Conservation (phyloP, 2,113 vertebrate species). For the Myanophis thanlyinensis region DNA sequence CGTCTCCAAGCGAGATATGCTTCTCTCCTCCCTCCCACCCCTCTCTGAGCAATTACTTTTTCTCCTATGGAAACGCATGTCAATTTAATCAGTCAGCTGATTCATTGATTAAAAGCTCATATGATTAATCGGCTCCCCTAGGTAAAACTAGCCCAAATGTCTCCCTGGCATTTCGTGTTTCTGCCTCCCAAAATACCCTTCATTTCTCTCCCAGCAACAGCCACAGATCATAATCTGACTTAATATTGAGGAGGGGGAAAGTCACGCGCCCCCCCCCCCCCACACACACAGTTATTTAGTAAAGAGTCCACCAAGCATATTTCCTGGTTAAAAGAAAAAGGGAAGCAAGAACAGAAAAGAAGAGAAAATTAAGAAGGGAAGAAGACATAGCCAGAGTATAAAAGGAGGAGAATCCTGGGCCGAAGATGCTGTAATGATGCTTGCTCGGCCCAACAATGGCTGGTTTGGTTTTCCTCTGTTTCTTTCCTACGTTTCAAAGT, state of each 20-base stretch:
- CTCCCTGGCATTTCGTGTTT: not conserved
- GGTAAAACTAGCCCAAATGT: not conserved
- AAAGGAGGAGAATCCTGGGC: not conserved
- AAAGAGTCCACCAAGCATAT: not conserved
- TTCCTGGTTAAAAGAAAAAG: not conserved
- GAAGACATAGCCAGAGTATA: not conserved
- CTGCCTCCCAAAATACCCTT: not conserved
- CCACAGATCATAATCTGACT: constrained; percentile 54
- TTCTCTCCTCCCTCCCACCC: not conserved
- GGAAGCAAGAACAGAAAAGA: not conserved
- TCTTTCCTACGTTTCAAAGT: constrained; percentile 65
- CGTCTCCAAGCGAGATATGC: not conserved
- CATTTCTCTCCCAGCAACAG: not conserved
- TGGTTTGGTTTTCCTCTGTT: not conserved
- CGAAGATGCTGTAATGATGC: not conserved
- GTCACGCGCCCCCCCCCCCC: not conserved
- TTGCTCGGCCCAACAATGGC: not conserved
- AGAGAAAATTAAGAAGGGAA: not conserved
- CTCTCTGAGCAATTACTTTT: not conserved
- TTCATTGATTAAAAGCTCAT: not conserved
- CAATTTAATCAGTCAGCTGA: not conserved
- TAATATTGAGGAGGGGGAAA: not conserved
- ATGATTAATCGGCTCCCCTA: not conserved
- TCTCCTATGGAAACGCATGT: not conserved
- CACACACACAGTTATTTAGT: not conserved